Evolutionary conservation across 2,113 vertebrate genomes (phyloP), one percentile per base, ranked within the genome.

Genomic region (Psittacara wagleri): DNA sequence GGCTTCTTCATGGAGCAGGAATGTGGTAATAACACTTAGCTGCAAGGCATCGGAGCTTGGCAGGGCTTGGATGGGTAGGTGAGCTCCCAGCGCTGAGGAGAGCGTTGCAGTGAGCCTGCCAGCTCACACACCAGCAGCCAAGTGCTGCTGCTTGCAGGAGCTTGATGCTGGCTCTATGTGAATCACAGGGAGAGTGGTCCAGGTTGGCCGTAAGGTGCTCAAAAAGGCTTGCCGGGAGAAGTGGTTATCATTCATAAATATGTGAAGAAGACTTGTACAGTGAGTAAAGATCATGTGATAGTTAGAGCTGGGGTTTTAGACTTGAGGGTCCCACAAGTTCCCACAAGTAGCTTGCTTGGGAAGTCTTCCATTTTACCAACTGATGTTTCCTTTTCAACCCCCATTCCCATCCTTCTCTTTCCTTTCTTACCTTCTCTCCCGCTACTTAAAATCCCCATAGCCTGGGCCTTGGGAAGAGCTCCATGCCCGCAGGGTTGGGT

Each of bases 401-500:
- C 23, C 17, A 16, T 73, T 75, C 29, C 48, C 43, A 49, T 52
- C 37, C 9, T 83, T 48, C 29, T 15, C 5, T 88, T 73, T 79
- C 9, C 25, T 79, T 79, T 52, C 35, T 82, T 39, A 54, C 17
- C 16, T 67, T 6, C 13, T 41, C 20, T 80, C 43, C 23, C 10
- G 46, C 5, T 19, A 7, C 59, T 33, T 27, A 31, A 54, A 57
- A 28, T 18, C 12, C 7, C 14, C 4, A 1, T 22, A n/a, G 11
- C 7, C 25, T 6, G 31, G 9, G 31, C n/a, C 67, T 33, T 18
- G 28, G 70, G 8, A 29, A 35, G 44, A 59, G 74, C 27, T 76
- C 39, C 3, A 4, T 4, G 70, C 3, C 44, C 1, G 17, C 35
- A 8, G 77, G 35, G 7, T 2, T 35, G 28, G 27, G 1, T 33